Evolutionary conservation across 2,113 vertebrate genomes (phyloP).

Genomic region (Nicator chloris): DNA sequence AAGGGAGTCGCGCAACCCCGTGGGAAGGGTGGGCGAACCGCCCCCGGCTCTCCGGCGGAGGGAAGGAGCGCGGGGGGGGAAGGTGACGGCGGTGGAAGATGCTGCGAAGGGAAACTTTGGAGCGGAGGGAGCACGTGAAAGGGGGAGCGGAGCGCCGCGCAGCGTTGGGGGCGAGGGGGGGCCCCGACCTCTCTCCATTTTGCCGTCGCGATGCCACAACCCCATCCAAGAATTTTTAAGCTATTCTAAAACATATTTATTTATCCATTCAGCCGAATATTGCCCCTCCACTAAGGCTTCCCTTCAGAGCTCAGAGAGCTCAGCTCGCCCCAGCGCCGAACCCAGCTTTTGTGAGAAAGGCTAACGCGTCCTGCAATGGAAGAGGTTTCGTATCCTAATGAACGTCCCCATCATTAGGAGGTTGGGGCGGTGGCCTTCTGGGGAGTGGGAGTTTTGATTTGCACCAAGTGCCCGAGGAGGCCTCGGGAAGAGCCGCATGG

Average conservation of each 20-base stretch:
- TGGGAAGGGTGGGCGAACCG: neutral
- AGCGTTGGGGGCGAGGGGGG: accelerated
- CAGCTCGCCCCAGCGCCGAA: neutral
- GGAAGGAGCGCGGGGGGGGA: neutral
- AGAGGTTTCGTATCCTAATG: neutral
- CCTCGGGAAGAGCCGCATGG: neutral
- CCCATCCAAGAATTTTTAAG: neutral
- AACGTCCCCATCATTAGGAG: neutral
- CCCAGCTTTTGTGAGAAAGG: neutral
- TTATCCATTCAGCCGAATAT: neutral
- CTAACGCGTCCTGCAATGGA: neutral
- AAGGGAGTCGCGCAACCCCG: neutral
- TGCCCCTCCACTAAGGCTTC: neutral
- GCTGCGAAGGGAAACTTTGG: constrained; percentile 5
- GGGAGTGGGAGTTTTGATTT: neutral
- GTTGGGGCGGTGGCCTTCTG: neutral
- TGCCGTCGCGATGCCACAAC: neutral
- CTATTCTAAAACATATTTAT: neutral
- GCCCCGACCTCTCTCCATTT: neutral
- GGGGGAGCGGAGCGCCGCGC: neutral
- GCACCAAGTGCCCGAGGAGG: neutral
- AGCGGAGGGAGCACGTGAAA: neutral
- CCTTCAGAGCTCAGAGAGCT: neutral
- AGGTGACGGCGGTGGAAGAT: neutral
- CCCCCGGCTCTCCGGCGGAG: neutral